phyloP scores from a whole-genome alignment of 1,140 invertebrate species.

The Eurosta solidaginis region DNA sequence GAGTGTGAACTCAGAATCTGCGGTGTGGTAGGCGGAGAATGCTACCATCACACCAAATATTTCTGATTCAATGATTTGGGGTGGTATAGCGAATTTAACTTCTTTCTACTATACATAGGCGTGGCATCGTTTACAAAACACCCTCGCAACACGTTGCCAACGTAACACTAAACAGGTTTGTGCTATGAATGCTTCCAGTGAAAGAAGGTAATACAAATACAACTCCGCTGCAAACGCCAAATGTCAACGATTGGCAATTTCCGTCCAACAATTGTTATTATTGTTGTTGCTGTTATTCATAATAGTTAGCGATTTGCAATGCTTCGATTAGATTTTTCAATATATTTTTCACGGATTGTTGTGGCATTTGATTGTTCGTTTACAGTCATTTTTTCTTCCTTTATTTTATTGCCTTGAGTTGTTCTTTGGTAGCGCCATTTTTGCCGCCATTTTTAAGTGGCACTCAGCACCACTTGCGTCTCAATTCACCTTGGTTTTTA shows the following conservation, averaged over 20 bases:
- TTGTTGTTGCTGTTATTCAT: neutral
- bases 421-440: neutral
- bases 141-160: too few relatives aligned
- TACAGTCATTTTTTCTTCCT: neutral
- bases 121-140: too few relatives aligned
- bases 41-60: too few relatives aligned
- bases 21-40: too few relatives aligned
- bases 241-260: constrained; percentile 10
- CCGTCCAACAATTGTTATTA: neutral
- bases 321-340: constrained; percentile 17
- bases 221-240: constrained; percentile 4
- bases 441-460: constrained; percentile 15
- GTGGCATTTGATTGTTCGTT: constrained; percentile 1
- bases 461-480: neutral
- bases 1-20: too few relatives aligned
- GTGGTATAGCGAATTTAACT: too few relatives aligned
- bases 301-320: constrained; percentile 17
- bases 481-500: neutral
- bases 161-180: too few relatives aligned
- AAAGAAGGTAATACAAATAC: too few relatives aligned
- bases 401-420: neutral
- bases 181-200: too few relatives aligned
- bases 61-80: too few relatives aligned
- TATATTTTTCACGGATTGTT: constrained; percentile 12
- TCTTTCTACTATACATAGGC: too few relatives aligned